Conservation (phyloP, 1,140 invertebrate genomes). For the Ips nitidus region DNA sequence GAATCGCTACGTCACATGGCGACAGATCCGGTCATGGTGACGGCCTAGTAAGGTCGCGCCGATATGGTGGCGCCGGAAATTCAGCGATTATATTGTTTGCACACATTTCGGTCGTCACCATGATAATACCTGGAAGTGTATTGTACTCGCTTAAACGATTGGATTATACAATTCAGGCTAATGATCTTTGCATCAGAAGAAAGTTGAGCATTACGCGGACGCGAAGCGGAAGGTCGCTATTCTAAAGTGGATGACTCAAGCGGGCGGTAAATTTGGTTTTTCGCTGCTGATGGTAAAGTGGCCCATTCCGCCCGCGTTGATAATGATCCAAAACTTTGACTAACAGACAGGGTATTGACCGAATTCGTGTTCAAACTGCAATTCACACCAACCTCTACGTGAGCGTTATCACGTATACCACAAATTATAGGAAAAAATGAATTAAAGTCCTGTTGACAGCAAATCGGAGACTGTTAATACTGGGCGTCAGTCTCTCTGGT, state of each 20-base stretch:
- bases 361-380: too few species aligned
- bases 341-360: too few species aligned
- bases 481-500: not conserved
- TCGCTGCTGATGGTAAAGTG: too few species aligned
- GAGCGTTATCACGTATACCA: constrained; percentile 12
- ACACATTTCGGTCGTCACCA: constrained; percentile 3
- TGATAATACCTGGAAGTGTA: constrained; percentile 12
- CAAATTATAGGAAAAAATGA: not conserved
- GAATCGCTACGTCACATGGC: constrained; percentile 18
- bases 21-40: constrained; percentile 18
- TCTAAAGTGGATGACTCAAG: too few species aligned
- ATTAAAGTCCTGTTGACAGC: not conserved
- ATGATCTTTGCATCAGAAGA: too few species aligned
- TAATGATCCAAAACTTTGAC: too few species aligned
- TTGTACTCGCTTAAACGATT: not conserved
- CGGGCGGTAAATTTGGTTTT: too few species aligned
- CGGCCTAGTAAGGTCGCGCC: constrained; percentile 30
- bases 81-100: constrained; percentile 8
- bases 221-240: too few species aligned
- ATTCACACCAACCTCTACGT: not conserved
- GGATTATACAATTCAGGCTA: too few species aligned
- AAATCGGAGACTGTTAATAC: not conserved
- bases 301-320: too few species aligned
- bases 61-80: constrained; percentile 28
- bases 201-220: too few species aligned